phyloP scores from a whole-genome alignment of 2,888 invertebrate genomes.

The Galerucella nymphaeae region DNA sequence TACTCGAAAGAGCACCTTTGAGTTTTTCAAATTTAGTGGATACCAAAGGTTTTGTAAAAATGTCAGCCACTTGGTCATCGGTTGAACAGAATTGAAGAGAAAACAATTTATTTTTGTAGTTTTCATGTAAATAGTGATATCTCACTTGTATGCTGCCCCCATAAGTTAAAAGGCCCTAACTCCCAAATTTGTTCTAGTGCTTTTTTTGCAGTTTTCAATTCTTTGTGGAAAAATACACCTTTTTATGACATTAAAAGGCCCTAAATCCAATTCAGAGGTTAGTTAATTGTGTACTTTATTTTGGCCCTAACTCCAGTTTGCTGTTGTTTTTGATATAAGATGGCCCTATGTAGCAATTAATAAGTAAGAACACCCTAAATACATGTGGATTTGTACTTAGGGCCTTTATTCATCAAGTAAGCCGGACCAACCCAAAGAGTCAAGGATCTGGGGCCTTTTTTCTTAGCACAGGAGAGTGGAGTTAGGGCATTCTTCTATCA shows the following conservation, averaged over 20 bases:
- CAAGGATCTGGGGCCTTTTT: too few species aligned
- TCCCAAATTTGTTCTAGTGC: not conserved
- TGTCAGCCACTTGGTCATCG: not conserved
- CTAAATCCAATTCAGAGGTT: not conserved
- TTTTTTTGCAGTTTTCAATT: not conserved
- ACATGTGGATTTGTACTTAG: not conserved
- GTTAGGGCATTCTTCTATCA: too few species aligned
- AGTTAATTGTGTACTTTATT: not conserved
- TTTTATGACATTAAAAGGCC: conserved; percentile 7
- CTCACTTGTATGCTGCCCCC: not conserved
- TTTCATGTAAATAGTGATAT: conserved; percentile 3
- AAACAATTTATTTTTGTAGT: not conserved
- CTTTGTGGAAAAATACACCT: not conserved
- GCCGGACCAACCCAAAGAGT: too few species aligned
- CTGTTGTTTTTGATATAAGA: conserved; percentile 1
- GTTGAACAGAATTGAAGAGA: not conserved
- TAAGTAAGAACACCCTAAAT: conserved; percentile 2
- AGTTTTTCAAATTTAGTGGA: not conserved
- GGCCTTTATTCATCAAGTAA: not conserved
- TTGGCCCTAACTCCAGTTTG: not conserved
- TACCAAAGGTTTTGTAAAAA: not conserved
- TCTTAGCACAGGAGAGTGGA: too few species aligned
- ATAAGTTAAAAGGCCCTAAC: not conserved
- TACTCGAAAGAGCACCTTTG: too few species aligned
- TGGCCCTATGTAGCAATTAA: not conserved